Conservation (phyloP, 2,797 vertebrate species). For the Pempheris klunzingeri region DNA sequence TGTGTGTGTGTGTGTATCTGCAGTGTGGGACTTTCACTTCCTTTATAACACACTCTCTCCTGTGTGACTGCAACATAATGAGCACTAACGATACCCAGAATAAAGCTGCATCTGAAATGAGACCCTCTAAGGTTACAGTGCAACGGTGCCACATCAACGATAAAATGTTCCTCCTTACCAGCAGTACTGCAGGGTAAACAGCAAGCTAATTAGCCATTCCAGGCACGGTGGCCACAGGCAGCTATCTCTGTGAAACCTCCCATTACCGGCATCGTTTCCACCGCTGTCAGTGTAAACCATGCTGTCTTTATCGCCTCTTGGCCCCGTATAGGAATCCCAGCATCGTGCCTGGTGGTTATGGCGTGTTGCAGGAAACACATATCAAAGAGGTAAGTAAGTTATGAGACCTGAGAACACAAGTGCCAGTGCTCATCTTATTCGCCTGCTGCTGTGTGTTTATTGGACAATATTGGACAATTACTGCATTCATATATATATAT, state of each 20-base stretch:
- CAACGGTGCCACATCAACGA: not conserved
- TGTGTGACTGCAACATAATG: slow-evolving; percentile 14
- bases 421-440: no score
- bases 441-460: no score
- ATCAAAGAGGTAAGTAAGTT: not conserved
- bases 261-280: slow-evolving; percentile 28
- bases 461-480: no score
- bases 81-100: slow-evolving; percentile 27
- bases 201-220: slow-evolving; percentile 52
- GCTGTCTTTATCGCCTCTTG: slow-evolving; percentile 10
- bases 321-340: not conserved
- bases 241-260: slow-evolving; percentile 34
- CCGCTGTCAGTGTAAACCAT: slow-evolving; percentile 8
- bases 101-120: slow-evolving; percentile 26
- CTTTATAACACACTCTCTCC: not conserved
- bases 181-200: slow-evolving; percentile 48
- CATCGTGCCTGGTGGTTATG: not conserved
- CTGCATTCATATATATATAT: no score
- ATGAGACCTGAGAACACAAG: not conserved
- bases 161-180: slow-evolving; percentile 1
- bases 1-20: slow-evolving; percentile 16
- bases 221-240: slow-evolving; percentile 35
- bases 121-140: slow-evolving; percentile 25
- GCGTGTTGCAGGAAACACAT: not conserved
- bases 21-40: not conserved